A percentile compares a stretch with the other conserved stretches of the same genome.
These are phyloP conservation scores for Protobothrops mucrosquamatus DNA, from an alignment of 2,113 vertebrate species.

Conservation along the genomic window DNA sequence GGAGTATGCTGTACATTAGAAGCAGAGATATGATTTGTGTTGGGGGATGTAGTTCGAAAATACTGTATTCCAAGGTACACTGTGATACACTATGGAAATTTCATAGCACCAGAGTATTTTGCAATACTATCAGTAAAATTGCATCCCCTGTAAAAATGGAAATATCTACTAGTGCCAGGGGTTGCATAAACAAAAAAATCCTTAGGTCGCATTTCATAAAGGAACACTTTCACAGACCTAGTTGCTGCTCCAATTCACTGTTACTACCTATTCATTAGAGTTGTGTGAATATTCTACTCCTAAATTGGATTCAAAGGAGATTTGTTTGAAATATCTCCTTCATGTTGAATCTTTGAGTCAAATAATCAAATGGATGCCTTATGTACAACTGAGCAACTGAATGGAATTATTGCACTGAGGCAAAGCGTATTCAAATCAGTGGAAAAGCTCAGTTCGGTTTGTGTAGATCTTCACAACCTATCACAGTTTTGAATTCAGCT, in stretches of 20 bases:
- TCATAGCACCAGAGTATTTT: not conserved
- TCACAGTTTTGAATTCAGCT: not conserved
- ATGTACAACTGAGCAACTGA: not conserved
- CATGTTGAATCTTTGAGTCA: not conserved
- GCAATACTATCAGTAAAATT: not conserved
- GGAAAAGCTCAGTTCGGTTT: not conserved
- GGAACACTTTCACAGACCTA: too few species aligned
- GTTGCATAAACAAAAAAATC: not conserved
- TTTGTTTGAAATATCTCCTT: not conserved
- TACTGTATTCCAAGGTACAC: not conserved
- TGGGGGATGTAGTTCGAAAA: not conserved
- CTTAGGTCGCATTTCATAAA: not conserved
- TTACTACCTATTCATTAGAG: not conserved
- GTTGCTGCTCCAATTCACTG: not conserved
- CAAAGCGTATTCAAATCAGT: not conserved
- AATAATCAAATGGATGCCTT: not conserved
- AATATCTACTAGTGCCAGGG: not conserved
- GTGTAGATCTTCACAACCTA: not conserved
- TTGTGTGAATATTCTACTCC: not conserved
- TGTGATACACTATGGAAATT: not conserved
- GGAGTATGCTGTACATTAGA: not conserved
- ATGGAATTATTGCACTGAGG: not conserved
- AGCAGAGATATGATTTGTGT: conserved; percentile 8
- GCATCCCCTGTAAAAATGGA: not conserved
- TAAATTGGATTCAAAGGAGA: not conserved